Evolutionary conservation across 2,797 vertebrate genomes (phyloP), one percentile per base, ranked within the genome.

Genomic region (Urocyon cinereoargenteus): DNA sequence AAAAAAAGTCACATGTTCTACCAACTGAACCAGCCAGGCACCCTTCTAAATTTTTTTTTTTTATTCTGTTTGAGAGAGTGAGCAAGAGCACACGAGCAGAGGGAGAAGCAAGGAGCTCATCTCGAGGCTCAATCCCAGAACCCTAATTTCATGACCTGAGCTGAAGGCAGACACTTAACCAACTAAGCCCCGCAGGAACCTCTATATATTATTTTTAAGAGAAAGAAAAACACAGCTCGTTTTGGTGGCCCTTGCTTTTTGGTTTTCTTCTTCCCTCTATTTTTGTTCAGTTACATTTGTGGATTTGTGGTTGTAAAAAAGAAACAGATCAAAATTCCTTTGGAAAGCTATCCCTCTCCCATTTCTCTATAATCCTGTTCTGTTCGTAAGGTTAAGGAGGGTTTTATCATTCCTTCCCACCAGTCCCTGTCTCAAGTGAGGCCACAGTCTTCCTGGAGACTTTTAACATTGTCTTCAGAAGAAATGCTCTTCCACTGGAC

Each of bases 281-380:
- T 90, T 79, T 77, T 75, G 24, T 18, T 77, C 79, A n/a, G 78
- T 70, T 95, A 8, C 40, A 94, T 85, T 84, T 95, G 64, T 93
- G 91, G 55, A 59, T 93, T 83, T 93, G 73, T 89, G 73, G 73
- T 53, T 75, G 77, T 75, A 18, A 87, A 77, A 85, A 31, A 96
- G 16, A 95, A 90, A 94, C 73, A 90, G 31, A 82, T 31, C 28
- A 87, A 77, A 82, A 55, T 45, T 13, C n/a, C 55, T 89, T 85
- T 84, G 55, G 36, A 79, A 84, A 64, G 26, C 49, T 51, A 13
- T 36, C 45, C 31, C 26, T 28, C 34, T 55, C 75, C 77, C 36
- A 53, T 26, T 13, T 81, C 75, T 34, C 10, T 64, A 57, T 72
- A 70, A 61, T 73, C 45, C 81, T 55, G 2, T 72, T 90, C 72